Percentiles rank a stretch among this genome's conserved stretches.
Conservation (phyloP, 2,888 invertebrate genomes). For the Andricus quercusramuli region DNA sequence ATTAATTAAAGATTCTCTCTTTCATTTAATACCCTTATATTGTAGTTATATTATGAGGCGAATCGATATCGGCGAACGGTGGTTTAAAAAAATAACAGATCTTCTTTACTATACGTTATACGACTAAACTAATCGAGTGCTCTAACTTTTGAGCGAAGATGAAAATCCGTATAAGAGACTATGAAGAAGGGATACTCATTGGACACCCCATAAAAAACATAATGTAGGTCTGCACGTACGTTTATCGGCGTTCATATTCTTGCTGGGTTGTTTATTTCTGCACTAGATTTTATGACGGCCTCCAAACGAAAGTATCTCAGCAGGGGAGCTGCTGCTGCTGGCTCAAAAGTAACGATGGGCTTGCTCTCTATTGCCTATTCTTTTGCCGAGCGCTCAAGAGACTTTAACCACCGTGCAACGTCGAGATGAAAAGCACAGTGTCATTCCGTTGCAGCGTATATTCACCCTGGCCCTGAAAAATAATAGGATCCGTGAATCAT, state of each 20-base stretch:
- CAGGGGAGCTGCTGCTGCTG: background rate
- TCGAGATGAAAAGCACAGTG: constrained; percentile 90
- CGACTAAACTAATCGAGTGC: background rate
- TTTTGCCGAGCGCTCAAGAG: background rate
- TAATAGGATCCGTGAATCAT: constrained; percentile 11
- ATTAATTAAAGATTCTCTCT: too few relatives aligned
- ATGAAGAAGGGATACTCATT: background rate
- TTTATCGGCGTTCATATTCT: constrained; percentile 42
- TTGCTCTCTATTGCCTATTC: background rate
- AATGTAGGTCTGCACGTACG: constrained; percentile 2
- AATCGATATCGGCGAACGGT: background rate
- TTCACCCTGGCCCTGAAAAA: constrained; percentile 83
- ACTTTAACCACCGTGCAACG: constrained; percentile 88
- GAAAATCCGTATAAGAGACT: background rate
- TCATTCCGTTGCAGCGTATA: constrained; percentile 86
- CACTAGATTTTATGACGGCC: background rate
- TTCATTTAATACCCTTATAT: too few relatives aligned
- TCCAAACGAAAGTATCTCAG: background rate
- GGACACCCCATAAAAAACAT: background rate
- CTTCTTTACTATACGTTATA: background rate
- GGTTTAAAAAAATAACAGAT: background rate
- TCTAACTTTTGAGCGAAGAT: background rate
- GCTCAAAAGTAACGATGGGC: constrained; percentile 1
- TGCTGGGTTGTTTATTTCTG: constrained; percentile 12
- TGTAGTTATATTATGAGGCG: background rate